phyloP scores from a whole-genome alignment of 2,797 vertebrate genomes.

The Balearica regulorum region DNA sequence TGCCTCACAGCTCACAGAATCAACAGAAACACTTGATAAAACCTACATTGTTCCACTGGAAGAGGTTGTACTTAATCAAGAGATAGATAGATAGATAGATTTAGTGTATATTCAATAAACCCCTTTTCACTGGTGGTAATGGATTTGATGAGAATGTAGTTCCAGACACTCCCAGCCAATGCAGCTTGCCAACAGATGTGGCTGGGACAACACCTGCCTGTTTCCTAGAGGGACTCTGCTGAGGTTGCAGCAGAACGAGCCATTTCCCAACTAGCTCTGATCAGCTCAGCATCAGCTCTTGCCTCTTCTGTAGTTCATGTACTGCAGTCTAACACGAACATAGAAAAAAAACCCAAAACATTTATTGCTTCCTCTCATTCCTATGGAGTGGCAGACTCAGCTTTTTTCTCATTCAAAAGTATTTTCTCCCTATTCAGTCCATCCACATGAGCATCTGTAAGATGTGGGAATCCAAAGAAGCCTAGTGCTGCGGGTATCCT shows the following conservation, averaged over 20 bases:
- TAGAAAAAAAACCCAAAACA: too few relatives aligned
- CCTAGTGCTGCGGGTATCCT: not conserved
- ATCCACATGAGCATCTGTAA: not conserved
- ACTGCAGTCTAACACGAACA: not conserved
- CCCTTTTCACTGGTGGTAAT: not conserved
- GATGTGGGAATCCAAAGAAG: not conserved
- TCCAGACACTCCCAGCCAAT: not conserved
- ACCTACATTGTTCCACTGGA: not conserved
- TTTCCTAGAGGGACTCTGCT: not conserved
- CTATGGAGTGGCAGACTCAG: not conserved
- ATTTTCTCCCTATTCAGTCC: not conserved
- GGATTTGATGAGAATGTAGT: not conserved
- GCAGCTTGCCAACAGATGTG: not conserved
- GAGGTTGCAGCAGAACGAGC: not conserved
- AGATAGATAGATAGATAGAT: not conserved
- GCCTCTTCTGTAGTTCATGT: not conserved
- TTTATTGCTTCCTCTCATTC: not conserved
- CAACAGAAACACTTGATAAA: conserved; percentile 45
- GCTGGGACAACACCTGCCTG: not conserved
- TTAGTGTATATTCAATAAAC: not conserved
- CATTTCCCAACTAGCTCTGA: not conserved
- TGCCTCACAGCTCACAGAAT: conserved; percentile 7
- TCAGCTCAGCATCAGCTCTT: not conserved
- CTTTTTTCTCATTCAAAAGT: not conserved
- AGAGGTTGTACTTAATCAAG: conserved; percentile 21